These are phyloP conservation scores for Dendropsophus ebraccatus DNA, from an alignment of 2,113 vertebrate genomes.

Conservation along the genomic window DNA sequence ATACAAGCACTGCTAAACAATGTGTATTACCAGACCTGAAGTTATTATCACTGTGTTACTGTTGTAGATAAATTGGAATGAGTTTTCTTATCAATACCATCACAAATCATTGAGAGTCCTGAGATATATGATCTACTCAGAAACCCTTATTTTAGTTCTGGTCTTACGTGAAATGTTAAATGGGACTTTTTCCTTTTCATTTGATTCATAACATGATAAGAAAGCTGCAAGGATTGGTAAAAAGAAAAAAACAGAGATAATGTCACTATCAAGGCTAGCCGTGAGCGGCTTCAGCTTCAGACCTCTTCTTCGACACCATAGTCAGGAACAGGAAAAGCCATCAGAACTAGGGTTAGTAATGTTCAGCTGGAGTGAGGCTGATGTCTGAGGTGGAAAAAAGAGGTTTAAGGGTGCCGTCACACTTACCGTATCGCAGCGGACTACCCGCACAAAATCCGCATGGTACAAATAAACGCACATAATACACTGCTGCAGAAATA, in stretches of 20 bases:
- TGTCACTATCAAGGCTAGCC: slow-evolving; percentile 2
- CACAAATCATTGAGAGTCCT: slow-evolving; percentile 43
- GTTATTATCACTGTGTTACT: slow-evolving; percentile 45
- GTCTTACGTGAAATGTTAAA: slow-evolving; percentile 50
- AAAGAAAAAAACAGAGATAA: slow-evolving; percentile 10
- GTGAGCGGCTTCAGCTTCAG: background rate
- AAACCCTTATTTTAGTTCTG: slow-evolving; percentile 18
- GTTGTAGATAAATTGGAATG: slow-evolving; percentile 55
- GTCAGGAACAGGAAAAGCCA: background rate
- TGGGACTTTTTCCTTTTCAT: slow-evolving; percentile 37
- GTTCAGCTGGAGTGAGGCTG: background rate
- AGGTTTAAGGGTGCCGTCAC: too few relatives aligned
- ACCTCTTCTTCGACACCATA: background rate
- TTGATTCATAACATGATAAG: slow-evolving; percentile 47
- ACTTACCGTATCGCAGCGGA: too few relatives aligned
- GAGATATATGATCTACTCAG: slow-evolving; percentile 37
- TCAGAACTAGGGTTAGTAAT: background rate
- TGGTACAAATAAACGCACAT: too few relatives aligned
- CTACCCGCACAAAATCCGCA: too few relatives aligned
- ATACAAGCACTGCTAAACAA: slow-evolving; percentile 11
- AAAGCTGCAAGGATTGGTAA: slow-evolving; percentile 14
- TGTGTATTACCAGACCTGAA: slow-evolving; percentile 35
- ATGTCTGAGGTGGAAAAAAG: too few relatives aligned
- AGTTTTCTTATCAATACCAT: slow-evolving; percentile 57
- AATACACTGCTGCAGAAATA: too few relatives aligned